A percentile compares a stretch with the other conserved stretches of the same genome.
These are phyloP conservation scores for Lycocorax pyrrhopterus DNA, from an alignment of 2,113 vertebrate species.

Conservation along the genomic window DNA sequence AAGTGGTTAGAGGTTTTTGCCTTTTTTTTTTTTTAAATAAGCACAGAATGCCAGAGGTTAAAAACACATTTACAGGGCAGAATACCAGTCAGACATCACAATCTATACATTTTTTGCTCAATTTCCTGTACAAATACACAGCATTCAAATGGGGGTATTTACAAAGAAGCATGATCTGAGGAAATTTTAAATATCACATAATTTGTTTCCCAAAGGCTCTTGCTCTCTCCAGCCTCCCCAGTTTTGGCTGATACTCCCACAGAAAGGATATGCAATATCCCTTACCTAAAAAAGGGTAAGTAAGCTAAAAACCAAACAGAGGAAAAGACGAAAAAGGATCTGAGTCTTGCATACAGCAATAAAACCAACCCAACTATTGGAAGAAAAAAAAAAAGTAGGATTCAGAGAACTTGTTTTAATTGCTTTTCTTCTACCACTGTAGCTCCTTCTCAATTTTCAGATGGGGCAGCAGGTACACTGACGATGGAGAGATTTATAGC, in stretches of 20 bases:
- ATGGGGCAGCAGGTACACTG: conserved; percentile 12
- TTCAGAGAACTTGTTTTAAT: background rate
- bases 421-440: conserved; percentile 26
- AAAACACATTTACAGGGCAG: conserved; percentile 90
- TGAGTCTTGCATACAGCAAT: background rate
- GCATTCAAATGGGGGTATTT: conserved; percentile 92
- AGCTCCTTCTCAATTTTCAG: conserved; percentile 3
- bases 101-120: conserved; percentile 95
- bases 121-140: conserved; percentile 96
- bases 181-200: conserved; percentile 79
- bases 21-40: conserved; percentile 70
- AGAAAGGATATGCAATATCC: conserved; percentile 38
- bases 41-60: conserved; percentile 80
- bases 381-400: background rate
- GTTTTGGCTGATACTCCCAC: conserved; percentile 58
- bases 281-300: conserved; percentile 37
- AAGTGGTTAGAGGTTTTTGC: conserved; percentile 73
- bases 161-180: conserved; percentile 85
- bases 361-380: background rate
- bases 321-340: background rate
- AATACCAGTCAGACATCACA: conserved; percentile 91
- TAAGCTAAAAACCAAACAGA: background rate
- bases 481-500: background rate
- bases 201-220: conserved; percentile 76
- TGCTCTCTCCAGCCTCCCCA: conserved; percentile 64